Evolutionary conservation across 2,113 vertebrate species (phyloP).

Genomic region (Opisthocomus hoazin): DNA sequence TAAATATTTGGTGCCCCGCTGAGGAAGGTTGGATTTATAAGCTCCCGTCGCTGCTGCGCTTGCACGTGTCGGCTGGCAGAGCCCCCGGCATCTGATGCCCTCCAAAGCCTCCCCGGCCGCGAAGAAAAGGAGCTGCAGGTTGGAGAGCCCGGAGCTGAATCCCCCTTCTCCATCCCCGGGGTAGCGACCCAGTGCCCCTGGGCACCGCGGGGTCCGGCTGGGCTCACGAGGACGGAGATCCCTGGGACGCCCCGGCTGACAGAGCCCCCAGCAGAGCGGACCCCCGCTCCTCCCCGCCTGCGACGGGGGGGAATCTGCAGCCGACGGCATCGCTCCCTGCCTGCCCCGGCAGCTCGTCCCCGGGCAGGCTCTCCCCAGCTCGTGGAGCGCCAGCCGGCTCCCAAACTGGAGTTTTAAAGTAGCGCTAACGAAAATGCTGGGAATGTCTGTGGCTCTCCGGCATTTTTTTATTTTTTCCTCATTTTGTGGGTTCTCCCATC

Average conservation of each 20-base stretch:
- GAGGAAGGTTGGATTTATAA: neutral
- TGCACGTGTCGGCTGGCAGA: neutral
- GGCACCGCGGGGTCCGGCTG: rapidly evolving
- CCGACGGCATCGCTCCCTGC: neutral
- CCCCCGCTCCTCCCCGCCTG: rapidly evolving
- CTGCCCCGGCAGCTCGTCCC: neutral
- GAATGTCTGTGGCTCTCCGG: neutral
- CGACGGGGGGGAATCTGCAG: neutral
- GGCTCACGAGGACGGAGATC: neutral
- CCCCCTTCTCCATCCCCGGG: neutral
- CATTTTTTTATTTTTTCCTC: neutral
- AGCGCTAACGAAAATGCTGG: neutral
- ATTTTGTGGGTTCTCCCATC: neutral
- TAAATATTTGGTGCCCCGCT: conserved; percentile 3
- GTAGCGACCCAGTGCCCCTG: rapidly evolving
- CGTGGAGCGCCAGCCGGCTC: neutral
- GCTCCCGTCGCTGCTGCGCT: neutral
- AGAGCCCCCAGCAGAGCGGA: neutral
- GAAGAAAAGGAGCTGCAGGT: neutral
- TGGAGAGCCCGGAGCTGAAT: neutral
- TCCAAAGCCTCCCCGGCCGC: neutral
- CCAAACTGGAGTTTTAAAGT: neutral
- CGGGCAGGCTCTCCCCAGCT: neutral
- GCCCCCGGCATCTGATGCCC: neutral
- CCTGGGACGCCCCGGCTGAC: neutral